Base-by-base conservation (phyloP, 1,140 invertebrate genomes). In the Acromyrmex heyeri region DNA sequence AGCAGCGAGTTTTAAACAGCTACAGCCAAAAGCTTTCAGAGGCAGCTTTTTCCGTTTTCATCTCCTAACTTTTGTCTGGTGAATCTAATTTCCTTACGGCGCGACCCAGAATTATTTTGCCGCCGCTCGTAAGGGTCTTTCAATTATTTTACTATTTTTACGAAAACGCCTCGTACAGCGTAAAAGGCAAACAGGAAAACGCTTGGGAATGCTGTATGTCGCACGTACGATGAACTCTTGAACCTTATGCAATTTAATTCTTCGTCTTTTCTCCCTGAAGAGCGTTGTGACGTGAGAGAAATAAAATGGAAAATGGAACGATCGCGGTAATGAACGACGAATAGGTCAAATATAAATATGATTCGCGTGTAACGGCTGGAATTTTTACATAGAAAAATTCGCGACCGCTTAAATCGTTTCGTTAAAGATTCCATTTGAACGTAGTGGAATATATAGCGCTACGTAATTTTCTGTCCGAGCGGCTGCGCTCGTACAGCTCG, bases 391-490 rank as follows among this genome's bases (percentile, higher is more conserved):
- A 48, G 79, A 44, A 59, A 72, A 76, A 88, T 82, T 57, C 21
- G 24, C 70, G 70, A 65, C n/a, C 53, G 77, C 38, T 88, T 30
- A 48, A 89, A 90, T 85, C 85, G 88, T 50, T 90, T 81, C 77
- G 77, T 77, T 89, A 87, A 90, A 87, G 88, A 90, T 89, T 89
- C 79, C 88, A 89, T 90, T 89, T 87, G 89, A 87, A 85, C 86
- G 67, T 61, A 73, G 57, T 61, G 87, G 65, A 82, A 87, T 73
- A 87, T 73, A 87, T 86, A 81, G 86, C 70, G 89, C 57, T 24
- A 59, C 86, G 88, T 90, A 90, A 90, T 90, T 90, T 90, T 87
- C 87, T 87, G 88, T 53, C 79, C 75, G 86, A 70, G 75, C 86
- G 79, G 88, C 67, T 67, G 48, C 79, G 88, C 50, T 59, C 62